Base-by-base conservation (phyloP, 2,113 vertebrate species). In the Thunnus maccoyii region DNA sequence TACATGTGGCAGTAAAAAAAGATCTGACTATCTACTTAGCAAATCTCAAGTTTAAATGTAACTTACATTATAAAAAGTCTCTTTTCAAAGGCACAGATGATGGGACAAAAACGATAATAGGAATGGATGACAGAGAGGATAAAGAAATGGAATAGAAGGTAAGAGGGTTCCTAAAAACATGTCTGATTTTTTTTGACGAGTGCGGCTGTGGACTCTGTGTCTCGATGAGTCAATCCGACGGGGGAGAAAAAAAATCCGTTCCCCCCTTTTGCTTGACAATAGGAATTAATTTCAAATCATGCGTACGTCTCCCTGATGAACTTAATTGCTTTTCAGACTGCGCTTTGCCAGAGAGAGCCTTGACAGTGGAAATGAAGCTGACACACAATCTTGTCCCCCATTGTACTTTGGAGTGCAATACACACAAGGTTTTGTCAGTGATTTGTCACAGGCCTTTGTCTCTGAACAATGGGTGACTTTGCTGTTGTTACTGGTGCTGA, bases 201-300 rank as follows among this genome's bases (percentile, higher is more conserved):
- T 41, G n/a, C 17, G 62, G 44, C 58, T 65, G 44, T 12, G 12
- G 17, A 78, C 50, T 58, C 3, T 3, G 30, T 27, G 44, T 77
- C 55, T 57, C 54, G 41, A 76, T 66, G 79, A 86, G 67, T 76
- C 76, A 84, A 73, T 63, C 63, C 13, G 6, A 51, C 8, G 15
- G 22, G 25, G 14, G 15, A 22, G 36, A 61, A 50, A 44, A 75
- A 67, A 57, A 27, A 70, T 62, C n/a, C 10, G 47, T 48, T 56
- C 2, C 18, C 57, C 41, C 83, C 77, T 71, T 83, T 85, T 78
- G 51, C 69, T 64, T 88, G 76, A 92, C 88, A 93, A 89, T 81
- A 41, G 78, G 82, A 87, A 93, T 91, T 85, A 60, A 92, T 89
- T 89, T 89, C 83, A 89, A 87, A 85, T 88, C 73, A 73, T 22